These are phyloP conservation scores for Mormyrops boulengeri DNA, from an alignment of 2,797 vertebrate species.

Conservation along the genomic window DNA sequence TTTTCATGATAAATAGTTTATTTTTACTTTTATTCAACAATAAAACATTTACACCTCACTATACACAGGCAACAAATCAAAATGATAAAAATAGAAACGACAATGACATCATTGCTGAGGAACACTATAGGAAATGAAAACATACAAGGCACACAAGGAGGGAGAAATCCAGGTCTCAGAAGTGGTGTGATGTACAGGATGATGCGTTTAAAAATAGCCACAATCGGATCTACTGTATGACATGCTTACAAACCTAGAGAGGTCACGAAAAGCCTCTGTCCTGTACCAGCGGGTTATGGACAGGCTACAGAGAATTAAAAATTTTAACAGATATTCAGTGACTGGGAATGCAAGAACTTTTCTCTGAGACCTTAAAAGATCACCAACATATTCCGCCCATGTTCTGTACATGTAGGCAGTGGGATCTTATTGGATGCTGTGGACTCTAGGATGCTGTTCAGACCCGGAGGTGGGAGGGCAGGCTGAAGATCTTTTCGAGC, in stretches of 20 bases:
- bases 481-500: conserved; percentile 22
- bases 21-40: conserved; percentile 15
- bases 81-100: not conserved
- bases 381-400: not conserved
- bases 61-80: not conserved
- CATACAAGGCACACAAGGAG: not conserved
- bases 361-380: not conserved
- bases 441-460: not conserved
- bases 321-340: not conserved
- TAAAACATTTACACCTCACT: conserved; percentile 22
- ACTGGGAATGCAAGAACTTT: not conserved
- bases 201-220: not conserved
- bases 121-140: not conserved
- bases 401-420: not conserved
- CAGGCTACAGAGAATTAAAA: not conserved
- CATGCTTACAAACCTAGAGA: not conserved
- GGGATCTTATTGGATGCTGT: not conserved
- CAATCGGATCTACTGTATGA: not conserved
- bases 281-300: not conserved
- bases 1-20: conserved; percentile 17
- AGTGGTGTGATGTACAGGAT: not conserved
- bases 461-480: not conserved
- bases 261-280: not conserved
- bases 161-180: not conserved
- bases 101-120: not conserved